Base-by-base conservation (phyloP, 2,888 invertebrate species). In the Pachydiplax longipennis region DNA sequence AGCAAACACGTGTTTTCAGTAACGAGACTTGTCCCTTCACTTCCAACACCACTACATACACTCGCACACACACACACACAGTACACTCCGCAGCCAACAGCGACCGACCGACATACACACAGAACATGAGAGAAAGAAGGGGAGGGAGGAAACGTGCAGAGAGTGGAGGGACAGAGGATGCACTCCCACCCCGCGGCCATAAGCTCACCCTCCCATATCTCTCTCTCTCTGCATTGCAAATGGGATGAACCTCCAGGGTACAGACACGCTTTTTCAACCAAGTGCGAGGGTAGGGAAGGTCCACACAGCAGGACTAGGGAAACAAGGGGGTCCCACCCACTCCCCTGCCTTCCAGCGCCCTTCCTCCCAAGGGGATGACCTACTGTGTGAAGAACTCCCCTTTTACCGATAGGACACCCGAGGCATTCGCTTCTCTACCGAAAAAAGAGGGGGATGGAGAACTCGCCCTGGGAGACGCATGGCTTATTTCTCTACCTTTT, bases 21-120 rank as follows among this genome's bases (percentile, higher is more conserved):
- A 87, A 87, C 87, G 87, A 87, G 87, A 87, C 58, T 87, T 87
- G 87, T 87, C 87, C 83, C 87, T 31, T 22, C 87, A 61, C 87
- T 87, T n/a, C 87, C 87, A 40, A 31, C 81, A 40, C 81, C 81
- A 61, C 87, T 61, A 65, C 87, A 61, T 12, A 87, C 87, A 65
- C 37, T 58, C 87, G 31, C 37, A 37, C 22, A 61, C 87, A 61
- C 37, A 87, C 87, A 58, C 37, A 61, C 37, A 87, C 87, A 58
- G 18, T 40, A 37, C 35, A 81, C 81, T 37, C 82, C 53, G 35
- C 25, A 83, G 83, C 83, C 83, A 58, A 83, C 83, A 35, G 53
- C 53, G 53, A 83, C 83, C 82, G 25, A 82, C 82, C 83, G 35
- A 83, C 83, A 13, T 31, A 58, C 83, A 83, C 35, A 87, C n/a